Conservation (phyloP, 2,888 invertebrate genomes). For the Peribatodes rhomboidaria region DNA sequence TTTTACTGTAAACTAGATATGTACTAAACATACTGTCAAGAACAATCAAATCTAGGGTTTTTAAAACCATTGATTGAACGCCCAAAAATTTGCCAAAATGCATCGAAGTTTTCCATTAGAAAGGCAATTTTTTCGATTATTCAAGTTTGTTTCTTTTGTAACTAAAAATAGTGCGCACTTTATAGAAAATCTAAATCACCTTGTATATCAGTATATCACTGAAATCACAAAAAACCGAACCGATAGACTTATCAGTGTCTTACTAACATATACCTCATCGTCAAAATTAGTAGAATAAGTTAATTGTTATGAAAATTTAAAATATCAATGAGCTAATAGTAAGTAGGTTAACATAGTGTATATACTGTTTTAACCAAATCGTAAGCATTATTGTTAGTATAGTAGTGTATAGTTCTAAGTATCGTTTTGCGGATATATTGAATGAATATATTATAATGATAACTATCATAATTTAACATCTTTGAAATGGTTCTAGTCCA, state of each 20-base stretch:
- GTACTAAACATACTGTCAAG: too few species aligned
- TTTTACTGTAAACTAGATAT: too few species aligned
- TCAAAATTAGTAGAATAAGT: not conserved
- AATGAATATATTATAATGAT: not conserved
- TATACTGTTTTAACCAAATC: not conserved
- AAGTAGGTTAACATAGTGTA: conserved; percentile 5
- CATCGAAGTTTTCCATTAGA: too few species aligned
- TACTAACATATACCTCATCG: conserved; percentile 15
- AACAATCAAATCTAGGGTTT: too few species aligned
- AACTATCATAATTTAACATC: not conserved
- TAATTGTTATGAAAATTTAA: conserved; percentile 1
- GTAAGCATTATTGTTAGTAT: not conserved
- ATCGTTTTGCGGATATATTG: not conserved
- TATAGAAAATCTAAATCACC: not conserved
- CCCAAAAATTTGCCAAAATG: too few species aligned
- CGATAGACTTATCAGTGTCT: conserved; percentile 36
- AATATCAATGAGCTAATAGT: not conserved
- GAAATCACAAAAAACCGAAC: conserved; percentile 10
- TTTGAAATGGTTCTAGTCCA: conserved; percentile 9
- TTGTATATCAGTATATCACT: conserved; percentile 1
- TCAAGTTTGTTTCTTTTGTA: too few species aligned
- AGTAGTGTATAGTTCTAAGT: conserved; percentile 1
- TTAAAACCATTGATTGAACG: too few species aligned
- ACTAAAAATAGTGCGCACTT: too few species aligned
- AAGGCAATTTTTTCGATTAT: too few species aligned